Evolutionary conservation across 2,888 invertebrate genomes (phyloP).

Genomic region (Bembecia ichneumoniformis): DNA sequence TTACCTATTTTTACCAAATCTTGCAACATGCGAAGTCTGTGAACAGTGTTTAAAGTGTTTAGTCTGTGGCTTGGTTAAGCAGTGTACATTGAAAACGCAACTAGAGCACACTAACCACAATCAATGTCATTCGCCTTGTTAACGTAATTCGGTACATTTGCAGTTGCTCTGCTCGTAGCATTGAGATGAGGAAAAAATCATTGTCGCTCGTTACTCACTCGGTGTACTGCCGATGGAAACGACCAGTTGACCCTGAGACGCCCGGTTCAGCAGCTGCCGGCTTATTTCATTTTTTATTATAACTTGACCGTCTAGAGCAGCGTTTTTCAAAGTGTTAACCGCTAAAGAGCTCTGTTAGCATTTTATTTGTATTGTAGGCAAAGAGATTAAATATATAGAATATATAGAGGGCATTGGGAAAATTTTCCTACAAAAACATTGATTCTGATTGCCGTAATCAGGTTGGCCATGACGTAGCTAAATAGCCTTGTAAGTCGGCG

Average conservation of each 20-base stretch:
- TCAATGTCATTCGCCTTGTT: constrained; percentile 13
- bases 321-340: no score
- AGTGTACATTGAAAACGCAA: neutral
- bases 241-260: constrained; percentile 63
- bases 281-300: constrained; percentile 7
- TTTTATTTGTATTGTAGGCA: constrained; percentile 3
- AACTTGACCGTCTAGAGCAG: constrained; percentile 7
- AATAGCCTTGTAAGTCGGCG: no score
- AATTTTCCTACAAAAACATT: no score
- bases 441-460: no score
- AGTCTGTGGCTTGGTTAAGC: no score
- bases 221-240: constrained; percentile 28
- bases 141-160: constrained; percentile 15
- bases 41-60: no score
- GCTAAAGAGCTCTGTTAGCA: no score
- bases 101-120: constrained; percentile 12
- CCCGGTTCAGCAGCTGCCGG: constrained; percentile 13
- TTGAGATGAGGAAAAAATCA: constrained; percentile 52
- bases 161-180: constrained; percentile 29
- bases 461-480: no score
- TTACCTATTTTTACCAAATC: no score
- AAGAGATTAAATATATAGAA: no score
- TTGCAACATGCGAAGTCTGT: no score
- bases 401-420: no score
- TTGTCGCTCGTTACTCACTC: constrained; percentile 17